Evolutionary conservation across 2,113 vertebrate genomes (phyloP).

Genomic region (Gobius niger): DNA sequence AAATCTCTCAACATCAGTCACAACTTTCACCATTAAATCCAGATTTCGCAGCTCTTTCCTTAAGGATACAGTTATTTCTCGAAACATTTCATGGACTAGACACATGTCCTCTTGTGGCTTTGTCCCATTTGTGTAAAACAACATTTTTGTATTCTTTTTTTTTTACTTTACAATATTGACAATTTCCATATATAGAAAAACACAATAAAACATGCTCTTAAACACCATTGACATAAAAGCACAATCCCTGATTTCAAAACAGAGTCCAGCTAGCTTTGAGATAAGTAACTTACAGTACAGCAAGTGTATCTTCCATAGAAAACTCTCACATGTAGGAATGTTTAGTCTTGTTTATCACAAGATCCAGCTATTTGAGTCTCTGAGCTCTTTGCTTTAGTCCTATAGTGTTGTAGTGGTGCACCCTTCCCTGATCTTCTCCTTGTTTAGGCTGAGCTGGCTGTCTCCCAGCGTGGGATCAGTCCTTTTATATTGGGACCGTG

Average conservation of each 20-base stretch:
- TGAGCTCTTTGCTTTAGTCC: conserved; percentile 15
- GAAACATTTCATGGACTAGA: neutral
- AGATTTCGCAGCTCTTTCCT: neutral
- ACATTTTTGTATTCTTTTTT: too few relatives aligned
- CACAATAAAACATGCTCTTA: neutral
- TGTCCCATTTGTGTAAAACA: conserved; percentile 13
- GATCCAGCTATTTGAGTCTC: conserved; percentile 2
- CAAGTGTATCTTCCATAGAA: conserved; percentile 1
- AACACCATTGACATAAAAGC: neutral
- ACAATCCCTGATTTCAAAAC: neutral
- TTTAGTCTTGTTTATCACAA: conserved; percentile 5
- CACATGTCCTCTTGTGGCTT: neutral
- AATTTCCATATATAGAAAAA: neutral
- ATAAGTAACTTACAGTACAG: neutral
- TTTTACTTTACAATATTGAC: too few relatives aligned
- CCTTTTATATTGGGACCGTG: conserved; percentile 41
- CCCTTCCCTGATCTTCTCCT: conserved; percentile 22
- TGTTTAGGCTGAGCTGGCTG: conserved; percentile 50
- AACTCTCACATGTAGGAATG: neutral
- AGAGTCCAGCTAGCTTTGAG: neutral
- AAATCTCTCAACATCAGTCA: neutral
- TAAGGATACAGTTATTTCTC: conserved; percentile 1
- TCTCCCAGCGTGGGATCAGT: conserved; percentile 46
- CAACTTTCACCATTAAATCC: neutral
- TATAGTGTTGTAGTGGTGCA: conserved; percentile 43